phyloP scores from a whole-genome alignment of 37 sponge, comb jelly and placozoan genomes.

The Mnemiopsis leidyi region DNA sequence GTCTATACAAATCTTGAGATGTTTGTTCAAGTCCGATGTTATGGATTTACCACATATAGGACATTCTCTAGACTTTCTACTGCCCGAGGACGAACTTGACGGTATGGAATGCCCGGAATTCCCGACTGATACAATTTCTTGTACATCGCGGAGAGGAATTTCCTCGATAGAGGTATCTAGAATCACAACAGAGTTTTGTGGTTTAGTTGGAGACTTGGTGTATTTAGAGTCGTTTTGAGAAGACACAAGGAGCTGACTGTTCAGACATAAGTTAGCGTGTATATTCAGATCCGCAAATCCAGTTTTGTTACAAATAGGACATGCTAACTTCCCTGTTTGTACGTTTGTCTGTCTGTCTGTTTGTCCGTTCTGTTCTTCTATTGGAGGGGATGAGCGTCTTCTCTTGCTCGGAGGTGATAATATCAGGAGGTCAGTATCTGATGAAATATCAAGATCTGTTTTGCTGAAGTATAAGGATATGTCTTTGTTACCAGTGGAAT shows the following conservation, averaged over 20 bases:
- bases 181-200: background rate
- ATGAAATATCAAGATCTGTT: background rate
- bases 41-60: background rate
- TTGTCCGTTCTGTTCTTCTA: too few relatives aligned
- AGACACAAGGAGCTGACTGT: background rate
- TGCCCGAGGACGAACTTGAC: background rate
- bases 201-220: background rate
- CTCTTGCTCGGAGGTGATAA: background rate
- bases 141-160: background rate
- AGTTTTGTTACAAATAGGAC: constrained; percentile 13
- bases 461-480: too few relatives aligned
- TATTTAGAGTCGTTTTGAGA: background rate
- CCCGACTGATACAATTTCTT: background rate
- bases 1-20: background rate
- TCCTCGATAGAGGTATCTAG: background rate
- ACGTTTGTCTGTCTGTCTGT: too few relatives aligned
- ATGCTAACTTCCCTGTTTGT: background rate
- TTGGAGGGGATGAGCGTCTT: background rate
- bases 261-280: background rate
- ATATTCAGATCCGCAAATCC: background rate
- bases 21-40: background rate
- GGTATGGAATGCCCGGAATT: too few relatives aligned
- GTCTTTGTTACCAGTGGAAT: too few relatives aligned
- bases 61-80: background rate
- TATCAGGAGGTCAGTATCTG: constrained; percentile 20